Conservation (phyloP, 1,140 invertebrate genomes). For the Acromyrmex echinatior region DNA sequence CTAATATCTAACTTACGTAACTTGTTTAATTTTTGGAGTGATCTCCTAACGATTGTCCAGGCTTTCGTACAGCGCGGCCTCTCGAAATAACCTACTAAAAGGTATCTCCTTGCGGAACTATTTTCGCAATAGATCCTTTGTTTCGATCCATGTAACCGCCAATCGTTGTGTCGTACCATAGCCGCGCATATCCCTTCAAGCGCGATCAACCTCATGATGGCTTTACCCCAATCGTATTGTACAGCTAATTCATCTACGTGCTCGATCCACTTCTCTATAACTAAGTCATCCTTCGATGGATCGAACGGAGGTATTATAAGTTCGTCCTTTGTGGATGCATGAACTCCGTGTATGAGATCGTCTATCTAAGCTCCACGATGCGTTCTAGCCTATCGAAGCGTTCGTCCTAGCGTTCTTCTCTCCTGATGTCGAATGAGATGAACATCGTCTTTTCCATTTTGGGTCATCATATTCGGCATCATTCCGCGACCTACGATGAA, state of each 20-base stretch:
- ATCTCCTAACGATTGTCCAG: constrained; percentile 1
- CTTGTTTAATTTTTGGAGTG: constrained; percentile 26
- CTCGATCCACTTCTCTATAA: background rate
- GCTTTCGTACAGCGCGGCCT: background rate
- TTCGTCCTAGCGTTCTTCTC: background rate
- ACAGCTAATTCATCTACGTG: background rate
- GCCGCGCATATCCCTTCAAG: background rate
- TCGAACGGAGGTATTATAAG: background rate
- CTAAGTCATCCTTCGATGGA: constrained; percentile 1
- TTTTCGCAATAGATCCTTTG: background rate
- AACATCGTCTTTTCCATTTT: background rate
- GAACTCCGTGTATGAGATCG: background rate
- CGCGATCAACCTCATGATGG: background rate
- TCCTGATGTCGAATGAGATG: background rate
- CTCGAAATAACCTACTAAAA: background rate
- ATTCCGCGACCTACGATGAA: background rate
- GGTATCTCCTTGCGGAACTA: constrained; percentile 28
- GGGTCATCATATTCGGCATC: no score
- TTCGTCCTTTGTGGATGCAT: background rate
- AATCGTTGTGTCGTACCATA: constrained; percentile 12
- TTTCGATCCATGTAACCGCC: background rate
- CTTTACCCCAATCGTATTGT: background rate
- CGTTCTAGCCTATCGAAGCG: background rate
- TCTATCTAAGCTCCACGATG: background rate
- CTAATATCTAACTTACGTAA: background rate